A percentile compares a stretch with the other conserved stretches of the same genome.
Conservation (phyloP, 1,140 invertebrate species). For the Pseudomyrmex cubaensis region DNA sequence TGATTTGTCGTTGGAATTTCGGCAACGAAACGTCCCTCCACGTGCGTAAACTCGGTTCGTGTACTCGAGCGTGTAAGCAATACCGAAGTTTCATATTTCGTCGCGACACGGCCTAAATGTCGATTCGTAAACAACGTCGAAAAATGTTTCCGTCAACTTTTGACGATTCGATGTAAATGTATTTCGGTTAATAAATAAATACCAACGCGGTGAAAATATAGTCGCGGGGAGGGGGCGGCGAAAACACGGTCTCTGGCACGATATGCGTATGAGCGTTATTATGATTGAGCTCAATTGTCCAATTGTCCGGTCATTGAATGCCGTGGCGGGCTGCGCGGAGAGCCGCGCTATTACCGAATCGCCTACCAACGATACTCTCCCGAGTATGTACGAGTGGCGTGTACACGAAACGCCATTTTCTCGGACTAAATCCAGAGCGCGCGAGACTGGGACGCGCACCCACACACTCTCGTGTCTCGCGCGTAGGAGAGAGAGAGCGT, state of each 20-base stretch:
- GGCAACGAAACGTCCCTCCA: conserved; percentile 40
- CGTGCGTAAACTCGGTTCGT: conserved; percentile 39
- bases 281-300: conserved; percentile 86
- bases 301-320: conserved; percentile 85
- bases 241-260: conserved; percentile 62
- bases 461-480: background rate
- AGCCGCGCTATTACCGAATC: conserved; percentile 73
- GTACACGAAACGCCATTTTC: conserved; percentile 55
- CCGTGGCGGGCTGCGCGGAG: conserved; percentile 60
- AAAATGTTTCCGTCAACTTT: background rate
- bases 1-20: conserved; percentile 69
- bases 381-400: conserved; percentile 1
- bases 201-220: conserved; percentile 24
- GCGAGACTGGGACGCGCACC: background rate
- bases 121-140: conserved; percentile 6
- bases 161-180: conserved; percentile 11
- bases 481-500: conserved; percentile 26
- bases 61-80: background rate
- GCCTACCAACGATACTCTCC: conserved; percentile 64
- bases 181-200: conserved; percentile 68
- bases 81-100: conserved; percentile 14
- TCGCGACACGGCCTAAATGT: background rate
- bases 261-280: conserved; percentile 77
- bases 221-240: background rate
- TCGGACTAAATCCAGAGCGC: conserved; percentile 48